Conservation (phyloP, 2,797 vertebrate genomes). For the Gymnocypris eckloni region DNA sequence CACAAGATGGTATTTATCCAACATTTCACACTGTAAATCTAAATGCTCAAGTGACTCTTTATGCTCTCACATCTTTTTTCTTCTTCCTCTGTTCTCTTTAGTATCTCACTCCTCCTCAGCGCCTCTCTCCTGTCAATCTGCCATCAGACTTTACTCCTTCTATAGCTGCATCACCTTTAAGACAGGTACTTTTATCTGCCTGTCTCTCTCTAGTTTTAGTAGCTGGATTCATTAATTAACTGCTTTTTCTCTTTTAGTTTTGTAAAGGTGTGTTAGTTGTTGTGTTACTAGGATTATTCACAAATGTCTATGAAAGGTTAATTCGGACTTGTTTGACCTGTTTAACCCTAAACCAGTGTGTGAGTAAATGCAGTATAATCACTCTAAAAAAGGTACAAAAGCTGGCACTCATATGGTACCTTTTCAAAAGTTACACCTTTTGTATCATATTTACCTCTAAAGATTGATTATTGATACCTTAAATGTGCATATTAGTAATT, state of each 20-base stretch:
- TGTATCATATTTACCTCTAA: background rate
- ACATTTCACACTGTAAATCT: background rate
- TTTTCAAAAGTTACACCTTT: background rate
- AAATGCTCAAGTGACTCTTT: background rate
- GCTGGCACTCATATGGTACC: background rate
- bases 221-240: background rate
- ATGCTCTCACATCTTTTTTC: background rate
- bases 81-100: slow-evolving; percentile 34
- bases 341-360: background rate
- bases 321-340: background rate
- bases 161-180: slow-evolving; percentile 77
- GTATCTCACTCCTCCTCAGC: slow-evolving; percentile 66
- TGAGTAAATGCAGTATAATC: background rate
- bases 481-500: background rate
- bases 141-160: slow-evolving; percentile 80
- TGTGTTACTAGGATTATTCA: background rate
- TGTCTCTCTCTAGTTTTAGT: background rate
- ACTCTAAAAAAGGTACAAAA: background rate
- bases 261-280: slow-evolving; percentile 11
- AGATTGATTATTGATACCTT: background rate
- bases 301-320: slow-evolving; percentile 3
- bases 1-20: background rate
- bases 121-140: slow-evolving; percentile 76
- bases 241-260: background rate
- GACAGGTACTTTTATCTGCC: slow-evolving; percentile 72